Conservation (phyloP, 2,113 vertebrate genomes). For the Camelus bactrianus region DNA sequence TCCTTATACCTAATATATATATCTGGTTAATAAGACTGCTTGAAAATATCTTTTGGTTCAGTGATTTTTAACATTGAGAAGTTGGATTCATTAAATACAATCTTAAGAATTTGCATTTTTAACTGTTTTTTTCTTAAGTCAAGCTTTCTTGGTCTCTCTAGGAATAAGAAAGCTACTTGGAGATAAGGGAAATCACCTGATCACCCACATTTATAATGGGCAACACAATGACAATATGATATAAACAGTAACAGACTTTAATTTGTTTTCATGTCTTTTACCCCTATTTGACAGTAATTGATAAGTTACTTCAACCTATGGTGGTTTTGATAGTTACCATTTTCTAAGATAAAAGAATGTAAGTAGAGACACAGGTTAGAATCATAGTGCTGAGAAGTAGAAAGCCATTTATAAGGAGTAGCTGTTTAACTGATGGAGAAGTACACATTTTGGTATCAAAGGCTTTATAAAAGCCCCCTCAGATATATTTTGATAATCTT, state of each 20-base stretch:
- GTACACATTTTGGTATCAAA: not conserved
- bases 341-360: conserved; percentile 19
- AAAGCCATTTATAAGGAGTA: not conserved
- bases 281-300: not conserved
- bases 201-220: not conserved
- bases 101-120: conserved; percentile 45
- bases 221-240: not conserved
- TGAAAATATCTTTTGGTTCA: conserved; percentile 56
- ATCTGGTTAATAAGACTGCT: conserved; percentile 34
- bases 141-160: not conserved
- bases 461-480: not conserved
- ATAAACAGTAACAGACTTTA: not conserved
- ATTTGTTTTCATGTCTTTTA: not conserved
- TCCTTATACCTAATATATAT: conserved; percentile 50
- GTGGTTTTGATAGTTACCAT: conserved; percentile 36
- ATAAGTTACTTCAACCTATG: not conserved
- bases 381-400: conserved; percentile 13
- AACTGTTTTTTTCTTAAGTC: conserved; percentile 26
- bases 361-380: conserved; percentile 41
- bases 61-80: conserved; percentile 59
- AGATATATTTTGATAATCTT: conserved; percentile 38
- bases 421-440: not conserved
- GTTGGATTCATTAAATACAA: conserved; percentile 68
- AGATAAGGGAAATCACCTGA: not conserved
- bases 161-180: conserved; percentile 44